Evolutionary conservation across 2,797 vertebrate species (phyloP).

Genomic region (Notolabrus celidotus): DNA sequence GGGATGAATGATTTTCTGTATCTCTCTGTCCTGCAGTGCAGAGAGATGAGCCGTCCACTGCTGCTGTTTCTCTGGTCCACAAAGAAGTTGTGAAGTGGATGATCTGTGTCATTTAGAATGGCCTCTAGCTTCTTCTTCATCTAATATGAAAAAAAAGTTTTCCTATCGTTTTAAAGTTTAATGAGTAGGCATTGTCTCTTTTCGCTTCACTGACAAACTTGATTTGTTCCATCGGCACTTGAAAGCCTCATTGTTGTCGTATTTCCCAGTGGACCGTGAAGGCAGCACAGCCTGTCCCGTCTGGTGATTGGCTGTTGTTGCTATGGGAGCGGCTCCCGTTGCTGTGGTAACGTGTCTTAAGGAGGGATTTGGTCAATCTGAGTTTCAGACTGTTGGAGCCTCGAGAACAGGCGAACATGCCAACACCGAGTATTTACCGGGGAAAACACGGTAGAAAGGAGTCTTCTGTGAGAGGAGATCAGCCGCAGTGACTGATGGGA

Average conservation of each 20-base stretch:
- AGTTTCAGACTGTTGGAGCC: slow-evolving; percentile 46
- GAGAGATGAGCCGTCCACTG: too few relatives aligned
- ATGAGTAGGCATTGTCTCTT: not conserved
- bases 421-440: slow-evolving; percentile 5
- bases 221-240: not conserved
- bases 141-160: too few relatives aligned
- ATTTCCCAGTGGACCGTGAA: slow-evolving; percentile 35
- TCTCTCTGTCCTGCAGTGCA: too few relatives aligned
- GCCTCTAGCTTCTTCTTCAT: too few relatives aligned
- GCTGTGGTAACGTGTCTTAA: slow-evolving; percentile 66
- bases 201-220: not conserved
- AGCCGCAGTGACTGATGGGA: slow-evolving; percentile 27
- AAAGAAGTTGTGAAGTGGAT: too few relatives aligned
- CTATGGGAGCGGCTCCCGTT: slow-evolving; percentile 43
- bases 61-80: too few relatives aligned
- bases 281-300: slow-evolving; percentile 34
- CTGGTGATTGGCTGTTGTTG: slow-evolving; percentile 59
- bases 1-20: too few relatives aligned
- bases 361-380: slow-evolving; percentile 62
- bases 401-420: slow-evolving; percentile 64
- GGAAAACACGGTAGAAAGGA: not conserved
- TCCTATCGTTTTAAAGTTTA: not conserved
- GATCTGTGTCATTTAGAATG: too few relatives aligned
- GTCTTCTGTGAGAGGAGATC: fast-evolving
- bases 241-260: not conserved